These are phyloP conservation scores for Mus minutoides DNA, from an alignment of 2,797 vertebrate species.

Conservation along the genomic window DNA sequence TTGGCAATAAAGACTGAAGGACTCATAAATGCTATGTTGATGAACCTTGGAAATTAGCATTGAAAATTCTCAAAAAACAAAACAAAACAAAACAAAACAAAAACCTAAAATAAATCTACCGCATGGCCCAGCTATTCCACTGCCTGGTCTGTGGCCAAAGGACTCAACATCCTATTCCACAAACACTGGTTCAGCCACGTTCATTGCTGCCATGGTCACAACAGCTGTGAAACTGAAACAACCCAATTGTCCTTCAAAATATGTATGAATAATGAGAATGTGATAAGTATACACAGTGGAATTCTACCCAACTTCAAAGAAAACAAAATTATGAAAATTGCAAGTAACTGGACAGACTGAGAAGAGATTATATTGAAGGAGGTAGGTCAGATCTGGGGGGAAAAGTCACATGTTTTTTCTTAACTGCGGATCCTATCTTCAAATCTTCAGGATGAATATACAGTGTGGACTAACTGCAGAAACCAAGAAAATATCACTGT, in stretches of 20 bases:
- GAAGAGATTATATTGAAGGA: background rate
- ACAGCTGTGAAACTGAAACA: background rate
- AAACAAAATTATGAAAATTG: background rate
- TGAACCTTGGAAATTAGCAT: background rate
- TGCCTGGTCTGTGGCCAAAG: background rate
- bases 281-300: background rate
- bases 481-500: background rate
- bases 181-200: background rate
- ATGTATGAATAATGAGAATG: background rate
- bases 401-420: background rate
- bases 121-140: too few relatives aligned
- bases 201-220: background rate
- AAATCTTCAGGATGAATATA: background rate
- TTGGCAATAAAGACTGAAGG: background rate
- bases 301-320: background rate
- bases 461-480: background rate
- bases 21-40: background rate
- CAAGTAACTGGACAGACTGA: background rate
- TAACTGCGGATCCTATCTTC: background rate
- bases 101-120: background rate
- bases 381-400: background rate
- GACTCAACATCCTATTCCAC: background rate
- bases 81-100: too few relatives aligned
- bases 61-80: background rate
- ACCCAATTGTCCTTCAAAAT: background rate